Base-by-base conservation (phyloP, 92 coral and sea anemone genomes). In the Palythoa caribaeorum region DNA sequence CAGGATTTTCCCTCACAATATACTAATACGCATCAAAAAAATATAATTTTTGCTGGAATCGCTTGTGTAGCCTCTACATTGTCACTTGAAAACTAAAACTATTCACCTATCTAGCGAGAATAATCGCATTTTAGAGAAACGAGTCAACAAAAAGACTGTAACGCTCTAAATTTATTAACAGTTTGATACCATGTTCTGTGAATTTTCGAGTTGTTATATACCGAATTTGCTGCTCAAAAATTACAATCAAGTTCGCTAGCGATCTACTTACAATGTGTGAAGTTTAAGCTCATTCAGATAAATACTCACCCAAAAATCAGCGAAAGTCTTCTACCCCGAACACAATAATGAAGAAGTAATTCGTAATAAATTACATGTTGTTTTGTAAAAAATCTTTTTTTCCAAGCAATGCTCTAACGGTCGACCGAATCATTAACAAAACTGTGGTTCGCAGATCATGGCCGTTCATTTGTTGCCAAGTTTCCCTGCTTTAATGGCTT, bases 261-360 rank as follows among this genome's bases (percentile, higher is more conserved):
- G 65, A 57, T 57, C 65, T 57, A 5, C 65, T 57, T 57, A 57
- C 65, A 57, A 2, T 57, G 65, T 57, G 65, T 57, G 65, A 57
- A 57, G 65, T 57, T 57, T 57, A 57, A 57, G 65, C 65, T 57
- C 65, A 57, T 57, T 57, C 65, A 57, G 65, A 57, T 57, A 57
- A 57, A 57, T 57, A 57, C 16, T 57, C 65, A 57, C 65, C 65
- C 65, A 57, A 57, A 57, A 57, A 57, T 57, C 65, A 57, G 65
- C 65, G 65, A 57, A 57, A 57, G 65, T 57, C 65, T 57, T 57
- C 65, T 57, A 57, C 65, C 65, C 65, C 65, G 65, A 57, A 57
- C 65, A 57, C 65, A 57, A 57, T 57, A 57, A 57, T 57, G 65
- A 57, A 1, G 2, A 57, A 57, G 65, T 57, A 1, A 57, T 57